phyloP scores from a whole-genome alignment of 1,140 invertebrate genomes.

The Drosophila elegans region DNA sequence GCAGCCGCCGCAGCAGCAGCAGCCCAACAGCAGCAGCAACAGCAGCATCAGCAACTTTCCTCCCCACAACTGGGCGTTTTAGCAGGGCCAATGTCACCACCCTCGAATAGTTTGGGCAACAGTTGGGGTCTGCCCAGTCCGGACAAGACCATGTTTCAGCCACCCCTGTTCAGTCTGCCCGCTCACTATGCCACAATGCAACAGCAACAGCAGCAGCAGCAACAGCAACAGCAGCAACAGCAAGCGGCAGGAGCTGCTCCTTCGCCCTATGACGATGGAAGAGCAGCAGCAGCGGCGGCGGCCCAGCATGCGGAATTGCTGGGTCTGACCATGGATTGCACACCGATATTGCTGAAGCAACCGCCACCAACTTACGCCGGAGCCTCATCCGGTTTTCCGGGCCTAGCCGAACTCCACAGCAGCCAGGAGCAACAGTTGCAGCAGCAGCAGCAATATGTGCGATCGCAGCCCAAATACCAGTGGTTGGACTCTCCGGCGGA shows the following conservation, averaged over 20 bases:
- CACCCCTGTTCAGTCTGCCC: constrained; percentile 86
- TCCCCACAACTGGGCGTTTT: constrained; percentile 75
- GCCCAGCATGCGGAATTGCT: constrained; percentile 87
- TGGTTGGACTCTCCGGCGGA: constrained; percentile 86
- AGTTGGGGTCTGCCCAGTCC: constrained; percentile 88
- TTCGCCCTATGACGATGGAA: constrained; percentile 79
- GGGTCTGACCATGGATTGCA: constrained; percentile 87
- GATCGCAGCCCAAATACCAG: constrained; percentile 86
- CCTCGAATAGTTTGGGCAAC: constrained; percentile 79
- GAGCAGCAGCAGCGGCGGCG: constrained; percentile 55
- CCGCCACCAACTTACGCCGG: constrained; percentile 85
- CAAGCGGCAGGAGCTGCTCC: constrained; percentile 67
- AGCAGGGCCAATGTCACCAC: constrained; percentile 85
- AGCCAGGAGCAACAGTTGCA: constrained; percentile 75
- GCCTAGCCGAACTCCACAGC: constrained; percentile 72
- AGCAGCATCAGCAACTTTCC: constrained; percentile 72
- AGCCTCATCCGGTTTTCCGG: constrained; percentile 63
- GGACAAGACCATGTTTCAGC: constrained; percentile 87
- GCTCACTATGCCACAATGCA: constrained; percentile 76
- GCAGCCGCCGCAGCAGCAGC: constrained; percentile 57
- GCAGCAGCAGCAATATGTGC: constrained; percentile 68
- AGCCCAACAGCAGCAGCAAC: constrained; percentile 64
- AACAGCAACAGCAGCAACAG: constrained; percentile 70
- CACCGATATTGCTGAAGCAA: constrained; percentile 85
- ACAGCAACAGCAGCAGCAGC: constrained; percentile 75